Conservation (phyloP, 1,140 invertebrate species). For the Druon quercuslanigerum region DNA sequence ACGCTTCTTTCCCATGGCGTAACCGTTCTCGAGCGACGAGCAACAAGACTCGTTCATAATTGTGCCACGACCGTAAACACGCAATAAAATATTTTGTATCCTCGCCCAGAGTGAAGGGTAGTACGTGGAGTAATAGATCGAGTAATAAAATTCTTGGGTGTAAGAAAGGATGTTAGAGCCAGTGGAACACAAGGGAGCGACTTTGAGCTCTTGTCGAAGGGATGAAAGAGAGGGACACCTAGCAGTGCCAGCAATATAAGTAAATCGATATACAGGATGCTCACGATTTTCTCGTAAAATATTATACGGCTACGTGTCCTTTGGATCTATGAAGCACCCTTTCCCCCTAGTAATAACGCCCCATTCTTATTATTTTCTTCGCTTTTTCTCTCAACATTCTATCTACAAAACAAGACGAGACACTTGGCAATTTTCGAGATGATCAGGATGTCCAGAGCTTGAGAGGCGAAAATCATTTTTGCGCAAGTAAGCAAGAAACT, state of each 20-base stretch:
- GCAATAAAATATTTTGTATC: slow-evolving; percentile 53
- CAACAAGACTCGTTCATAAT: slow-evolving; percentile 50
- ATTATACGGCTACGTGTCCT: slow-evolving; percentile 49
- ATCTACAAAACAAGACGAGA: slow-evolving; percentile 1
- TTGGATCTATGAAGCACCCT: not conserved
- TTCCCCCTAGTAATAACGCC: not conserved
- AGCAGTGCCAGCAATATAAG: slow-evolving; percentile 42
- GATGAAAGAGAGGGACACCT: slow-evolving; percentile 13
- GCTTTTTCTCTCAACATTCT: not conserved
- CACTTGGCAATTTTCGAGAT: not conserved
- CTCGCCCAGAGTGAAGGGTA: not conserved
- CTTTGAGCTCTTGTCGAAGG: slow-evolving; percentile 35
- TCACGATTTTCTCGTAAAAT: slow-evolving; percentile 67
- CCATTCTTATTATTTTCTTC: not conserved
- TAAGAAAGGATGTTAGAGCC: slow-evolving; percentile 33
- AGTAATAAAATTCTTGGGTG: slow-evolving; percentile 59
- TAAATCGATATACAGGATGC: slow-evolving; percentile 63
- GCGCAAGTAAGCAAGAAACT: not conserved
- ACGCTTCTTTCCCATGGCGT: not conserved
- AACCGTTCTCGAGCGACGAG: not conserved
- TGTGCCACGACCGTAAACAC: slow-evolving; percentile 49
- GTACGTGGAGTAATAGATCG: slow-evolving; percentile 52
- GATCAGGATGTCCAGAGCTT: not conserved
- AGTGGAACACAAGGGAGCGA: slow-evolving; percentile 47
- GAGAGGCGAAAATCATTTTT: not conserved